A percentile compares a stretch with the other conserved stretches of the same genome.
These are phyloP conservation scores for Hippoglossus hippoglossus DNA, from an alignment of 2,797 vertebrate species.

Conservation along the genomic window DNA sequence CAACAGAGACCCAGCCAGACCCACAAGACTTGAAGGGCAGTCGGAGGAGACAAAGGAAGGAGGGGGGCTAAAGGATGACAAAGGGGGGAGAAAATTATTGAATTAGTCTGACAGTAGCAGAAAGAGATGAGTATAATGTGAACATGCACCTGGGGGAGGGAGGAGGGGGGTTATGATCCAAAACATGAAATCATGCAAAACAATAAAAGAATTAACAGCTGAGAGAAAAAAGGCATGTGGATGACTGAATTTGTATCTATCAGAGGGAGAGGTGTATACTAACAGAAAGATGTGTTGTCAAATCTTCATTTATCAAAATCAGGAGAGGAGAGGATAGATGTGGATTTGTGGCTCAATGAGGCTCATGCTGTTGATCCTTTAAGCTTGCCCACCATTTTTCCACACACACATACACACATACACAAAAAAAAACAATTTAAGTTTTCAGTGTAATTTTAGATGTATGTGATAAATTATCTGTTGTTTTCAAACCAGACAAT, in stretches of 20 bases:
- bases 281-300: conserved; percentile 6
- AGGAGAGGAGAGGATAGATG: conserved; percentile 3
- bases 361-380: conserved; percentile 66
- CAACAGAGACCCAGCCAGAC: conserved; percentile 88
- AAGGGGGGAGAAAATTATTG: conserved; percentile 65
- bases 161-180: conserved; percentile 37
- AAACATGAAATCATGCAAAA: conserved; percentile 66
- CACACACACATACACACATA: conserved; percentile 23
- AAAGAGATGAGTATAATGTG: conserved; percentile 62
- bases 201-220: conserved; percentile 45
- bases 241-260: conserved; percentile 51
- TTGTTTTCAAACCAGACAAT: not conserved
- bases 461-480: not conserved
- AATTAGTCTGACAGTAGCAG: conserved; percentile 75
- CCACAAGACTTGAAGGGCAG: conserved; percentile 90
- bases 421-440: conserved; percentile 8
- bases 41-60: conserved; percentile 56
- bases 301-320: conserved; percentile 27
- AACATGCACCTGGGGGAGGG: conserved; percentile 42
- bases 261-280: conserved; percentile 31
- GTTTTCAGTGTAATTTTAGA: conserved; percentile 13
- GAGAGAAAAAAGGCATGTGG: conserved; percentile 22
- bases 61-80: conserved; percentile 48
- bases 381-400: conserved; percentile 37
- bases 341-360: conserved; percentile 58